Conservation (phyloP, 2,113 vertebrate genomes). For the Platichthys stellatus region DNA sequence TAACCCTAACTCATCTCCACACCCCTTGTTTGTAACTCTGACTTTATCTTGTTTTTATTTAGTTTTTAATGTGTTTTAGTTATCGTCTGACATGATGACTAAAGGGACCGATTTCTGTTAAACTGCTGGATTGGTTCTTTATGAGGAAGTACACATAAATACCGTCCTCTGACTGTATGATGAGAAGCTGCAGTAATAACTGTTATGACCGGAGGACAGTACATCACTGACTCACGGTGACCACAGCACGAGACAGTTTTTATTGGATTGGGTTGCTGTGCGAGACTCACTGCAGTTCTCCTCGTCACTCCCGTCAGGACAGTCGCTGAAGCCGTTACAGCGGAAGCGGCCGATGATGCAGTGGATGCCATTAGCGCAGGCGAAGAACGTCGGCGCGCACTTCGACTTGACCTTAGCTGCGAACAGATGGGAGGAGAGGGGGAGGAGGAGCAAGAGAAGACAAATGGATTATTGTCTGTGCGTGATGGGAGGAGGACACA, state of each 20-base stretch:
- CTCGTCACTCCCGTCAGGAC: slow-evolving; percentile 95
- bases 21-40: too few relatives aligned
- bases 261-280: background rate
- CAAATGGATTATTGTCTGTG: slow-evolving; percentile 37
- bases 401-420: slow-evolving; percentile 92
- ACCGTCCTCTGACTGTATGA: background rate
- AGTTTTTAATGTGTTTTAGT: background rate
- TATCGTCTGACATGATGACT: too few relatives aligned
- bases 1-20: too few relatives aligned
- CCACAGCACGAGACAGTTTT: background rate
- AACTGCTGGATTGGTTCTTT: background rate
- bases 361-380: slow-evolving; percentile 92
- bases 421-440: slow-evolving; percentile 21
- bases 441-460: slow-evolving; percentile 6
- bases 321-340: slow-evolving; percentile 95
- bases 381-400: slow-evolving; percentile 93
- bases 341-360: slow-evolving; percentile 98
- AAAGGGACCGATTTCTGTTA: too few relatives aligned
- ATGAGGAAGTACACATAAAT: background rate
- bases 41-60: background rate
- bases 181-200: slow-evolving; percentile 5
- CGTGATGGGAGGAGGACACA: slow-evolving; percentile 6
- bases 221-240: slow-evolving; percentile 20
- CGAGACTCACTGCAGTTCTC: slow-evolving; percentile 96
- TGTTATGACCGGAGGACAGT: slow-evolving; percentile 8